Base-by-base conservation (phyloP, 1,140 invertebrate species). In the Delia radicum region DNA sequence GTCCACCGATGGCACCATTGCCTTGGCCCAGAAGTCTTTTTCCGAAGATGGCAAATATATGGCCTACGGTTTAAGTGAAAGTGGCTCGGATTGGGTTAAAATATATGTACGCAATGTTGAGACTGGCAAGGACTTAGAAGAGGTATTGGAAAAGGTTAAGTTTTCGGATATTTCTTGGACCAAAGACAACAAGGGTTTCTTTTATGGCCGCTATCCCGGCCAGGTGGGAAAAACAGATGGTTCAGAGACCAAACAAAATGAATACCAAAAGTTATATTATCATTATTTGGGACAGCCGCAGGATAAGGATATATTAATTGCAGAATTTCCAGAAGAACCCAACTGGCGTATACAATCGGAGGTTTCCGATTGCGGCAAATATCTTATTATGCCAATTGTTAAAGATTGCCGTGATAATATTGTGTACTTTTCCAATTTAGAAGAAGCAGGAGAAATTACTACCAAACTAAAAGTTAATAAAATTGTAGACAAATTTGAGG, bases 51-150 rank as follows among this genome's bases (percentile, higher is more conserved):
- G 97, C 3, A 89, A 90, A 79, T 93, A 92, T 55, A 94, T 96
- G 88, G 96, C 96, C 0, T 99, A 98, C 89, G 95, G 93, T 5
- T 88, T 99, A 0, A 96, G 95, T 80, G 91, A 91, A 74, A 97
- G 93, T 87, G 98, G 97, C 8, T 98, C 96, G 31, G 98, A 99
- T 86, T 99, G 98, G 97, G 91, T 93, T 76, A 95, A 93, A 28
- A 96, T 99, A 81, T 92, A 94, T 83, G 93, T 96, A 78, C 92
- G 92, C 79, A 90, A 94, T 89, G 91, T 93, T 10, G 88, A 90
- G 74, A 94, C 93, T 75, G 92, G 93, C 74, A 90, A 96, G 85
- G 95, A 99, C 83, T 94, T 96, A 78, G 90, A 92, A 3, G 98
- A 99, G 87, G 88, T 92, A 10, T 88, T 99, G 75, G 91, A 96